Evolutionary conservation across 2,113 vertebrate genomes (phyloP), one percentile per base, ranked within the genome.

Genomic region (Cynocephalus volans): DNA sequence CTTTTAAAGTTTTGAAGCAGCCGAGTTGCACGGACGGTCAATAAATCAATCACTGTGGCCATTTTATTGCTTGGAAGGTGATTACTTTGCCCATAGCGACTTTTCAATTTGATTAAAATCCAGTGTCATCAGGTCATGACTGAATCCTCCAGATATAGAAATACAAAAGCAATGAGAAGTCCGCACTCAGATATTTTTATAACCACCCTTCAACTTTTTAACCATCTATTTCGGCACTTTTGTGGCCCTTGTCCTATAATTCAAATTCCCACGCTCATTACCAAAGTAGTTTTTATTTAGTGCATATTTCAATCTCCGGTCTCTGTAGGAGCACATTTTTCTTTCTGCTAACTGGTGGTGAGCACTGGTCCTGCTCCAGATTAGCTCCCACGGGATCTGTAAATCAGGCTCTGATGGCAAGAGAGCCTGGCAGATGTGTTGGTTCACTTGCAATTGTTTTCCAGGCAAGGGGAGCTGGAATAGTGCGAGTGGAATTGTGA

Each of bases 51-150:
- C 2, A 3, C 3, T 50, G 73, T 83, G 6, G 65, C 48, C 96
- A 31, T 41, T 95, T 90, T 86, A 93, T 96, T 93, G 52, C 62
- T 95, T 95, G 50, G 93, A 97, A 95, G 87, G 62, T 54, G 62
- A 95, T 94, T 13, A 2, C 90, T 96, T 85, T 93, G 89, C 48
- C 60, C 33, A 1, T n/a, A 73, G 70, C 31, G 85, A 50, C 50
- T 97, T 96, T 97, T 97, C 73, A 72, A 12, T 54, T 45, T 95
- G 24, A 91, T 97, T 90, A 95, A 96, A 98, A 86, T n/a, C 52
- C 12, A 12, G 0, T 96, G 98, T 91, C 80, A 80, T 76, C 84
- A 6, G 1, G 17, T 0, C 0, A 14, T 64, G 14, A 41, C 76
- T 94, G 82, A 93, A 17, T n/a, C 45, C 72, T 26, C 64, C 85